Evolutionary conservation across 2,113 vertebrate species (phyloP).

Genomic region (Raja brachyura): DNA sequence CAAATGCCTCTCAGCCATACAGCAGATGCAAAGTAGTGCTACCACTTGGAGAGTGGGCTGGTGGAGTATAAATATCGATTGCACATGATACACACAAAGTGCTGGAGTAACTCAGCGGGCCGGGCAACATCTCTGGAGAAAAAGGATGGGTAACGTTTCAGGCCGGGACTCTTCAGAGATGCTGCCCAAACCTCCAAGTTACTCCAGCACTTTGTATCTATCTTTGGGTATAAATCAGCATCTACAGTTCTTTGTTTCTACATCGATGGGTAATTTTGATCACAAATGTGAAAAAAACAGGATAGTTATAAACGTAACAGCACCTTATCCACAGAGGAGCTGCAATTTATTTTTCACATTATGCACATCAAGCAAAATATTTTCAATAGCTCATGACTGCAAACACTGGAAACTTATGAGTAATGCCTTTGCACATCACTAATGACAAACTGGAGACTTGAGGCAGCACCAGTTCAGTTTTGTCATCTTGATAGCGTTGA

Average conservation of each 20-base stretch:
- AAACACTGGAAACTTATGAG: not conserved
- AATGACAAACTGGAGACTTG: not conserved
- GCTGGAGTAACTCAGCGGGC: too few species aligned
- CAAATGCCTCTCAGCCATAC: not conserved
- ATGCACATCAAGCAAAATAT: not conserved
- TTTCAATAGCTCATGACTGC: not conserved
- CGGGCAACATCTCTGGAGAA: too few species aligned
- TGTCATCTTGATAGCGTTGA: not conserved
- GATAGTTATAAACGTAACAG: not conserved
- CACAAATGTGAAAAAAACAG: not conserved
- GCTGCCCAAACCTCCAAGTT: too few species aligned
- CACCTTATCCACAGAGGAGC: not conserved
- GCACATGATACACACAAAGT: not conserved
- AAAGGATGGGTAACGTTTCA: too few species aligned
- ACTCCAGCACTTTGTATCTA: too few species aligned
- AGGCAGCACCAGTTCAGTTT: not conserved
- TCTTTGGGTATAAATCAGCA: too few species aligned
- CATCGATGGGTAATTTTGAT: not conserved
- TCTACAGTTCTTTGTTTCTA: too few species aligned
- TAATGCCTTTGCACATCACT: not conserved
- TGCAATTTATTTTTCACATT: not conserved
- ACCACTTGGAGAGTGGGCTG: not conserved
- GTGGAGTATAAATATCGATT: not conserved
- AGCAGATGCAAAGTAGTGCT: not conserved
- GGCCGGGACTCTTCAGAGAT: too few species aligned